Percentiles rank a stretch among this genome's conserved stretches.
Evolutionary conservation across 2,797 vertebrate genomes (phyloP).

Genomic region (Sebastes baramenuke): DNA sequence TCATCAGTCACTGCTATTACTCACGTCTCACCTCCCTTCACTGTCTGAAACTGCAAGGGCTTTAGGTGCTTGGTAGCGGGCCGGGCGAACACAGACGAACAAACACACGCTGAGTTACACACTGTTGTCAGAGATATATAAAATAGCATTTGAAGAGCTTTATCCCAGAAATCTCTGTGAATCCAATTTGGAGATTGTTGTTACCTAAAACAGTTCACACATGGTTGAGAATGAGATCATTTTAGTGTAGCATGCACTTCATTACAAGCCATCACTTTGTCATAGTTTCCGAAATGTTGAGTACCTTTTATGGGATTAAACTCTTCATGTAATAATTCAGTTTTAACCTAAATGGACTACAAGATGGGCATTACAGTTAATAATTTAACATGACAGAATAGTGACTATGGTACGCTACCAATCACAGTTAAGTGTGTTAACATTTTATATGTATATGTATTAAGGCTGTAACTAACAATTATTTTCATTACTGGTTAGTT

Average conservation of each 20-base stretch:
- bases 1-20: slow-evolving; percentile 73
- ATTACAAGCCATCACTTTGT: background rate
- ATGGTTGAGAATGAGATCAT: background rate
- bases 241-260: background rate
- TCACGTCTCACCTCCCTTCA: slow-evolving; percentile 75
- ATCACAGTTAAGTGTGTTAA: background rate
- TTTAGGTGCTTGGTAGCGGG: slow-evolving; percentile 41
- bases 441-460: background rate
- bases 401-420: background rate
- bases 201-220: slow-evolving; percentile 3
- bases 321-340: background rate
- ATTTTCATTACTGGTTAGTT: background rate
- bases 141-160: slow-evolving; percentile 29
- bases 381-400: slow-evolving; percentile 1
- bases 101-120: slow-evolving; percentile 8
- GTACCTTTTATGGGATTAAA: slow-evolving; percentile 3
- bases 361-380: background rate
- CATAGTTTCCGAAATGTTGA: background rate
- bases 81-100: background rate
- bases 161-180: slow-evolving; percentile 5
- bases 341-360: background rate
- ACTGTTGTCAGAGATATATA: slow-evolving; percentile 1
- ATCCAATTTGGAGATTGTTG: slow-evolving; percentile 24
- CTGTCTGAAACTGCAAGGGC: slow-evolving; percentile 66
- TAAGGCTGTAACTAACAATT: background rate